Base-by-base conservation (phyloP, 2,797 vertebrate genomes). In the Labeo calbasu region DNA sequence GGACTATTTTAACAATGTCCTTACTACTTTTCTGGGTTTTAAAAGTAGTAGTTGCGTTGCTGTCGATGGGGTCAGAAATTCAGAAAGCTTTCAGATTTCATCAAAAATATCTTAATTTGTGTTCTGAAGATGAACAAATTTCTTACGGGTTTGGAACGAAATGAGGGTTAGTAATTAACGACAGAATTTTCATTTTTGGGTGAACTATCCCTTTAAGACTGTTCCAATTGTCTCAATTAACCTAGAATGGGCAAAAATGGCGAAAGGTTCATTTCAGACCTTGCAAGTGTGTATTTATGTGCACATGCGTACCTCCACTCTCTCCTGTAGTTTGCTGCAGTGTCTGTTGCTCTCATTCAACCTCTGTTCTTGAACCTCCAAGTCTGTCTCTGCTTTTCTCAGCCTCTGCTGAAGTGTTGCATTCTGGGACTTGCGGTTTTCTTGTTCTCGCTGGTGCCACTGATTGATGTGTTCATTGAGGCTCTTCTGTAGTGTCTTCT, bases 281-380 rank as follows among this genome's bases (percentile, higher is more conserved):
- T 14, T 68, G 17, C 46, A 50, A 66, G 51, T 72, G 21, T 57
- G 50, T 57, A 17, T 43, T 63, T 1, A 46, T 46, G 9, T 46
- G 9, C 48, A 79, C 19, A 55, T 32, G 19, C 55, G 0, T 88
- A 99, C 98, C 98, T 99, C 97, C 82, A 96, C 94, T 84, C 92
- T 92, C 57, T 97, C 98, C 86, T 98, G 97, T 83, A 98, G 93
- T 83, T 96, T 97, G 86, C 95, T 93, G 6, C 95, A 96, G 70
- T 94, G 95, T 65, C 96, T 97, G 91, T 94, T 96, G 90, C 91
- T 93, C 86, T 98, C 97, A 7, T 93, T 93, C 83, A 97, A 92
- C 87, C 95, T 95, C 90, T 96, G 95, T 84, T 94, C 94, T 89
- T 95, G 95, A 79, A 93, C 91, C 72, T 98, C 96, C 84, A 96